Percentiles rank a stretch among this genome's conserved stretches.
Conservation (phyloP, 2,888 invertebrate genomes). For the Heliconius ismenius region DNA sequence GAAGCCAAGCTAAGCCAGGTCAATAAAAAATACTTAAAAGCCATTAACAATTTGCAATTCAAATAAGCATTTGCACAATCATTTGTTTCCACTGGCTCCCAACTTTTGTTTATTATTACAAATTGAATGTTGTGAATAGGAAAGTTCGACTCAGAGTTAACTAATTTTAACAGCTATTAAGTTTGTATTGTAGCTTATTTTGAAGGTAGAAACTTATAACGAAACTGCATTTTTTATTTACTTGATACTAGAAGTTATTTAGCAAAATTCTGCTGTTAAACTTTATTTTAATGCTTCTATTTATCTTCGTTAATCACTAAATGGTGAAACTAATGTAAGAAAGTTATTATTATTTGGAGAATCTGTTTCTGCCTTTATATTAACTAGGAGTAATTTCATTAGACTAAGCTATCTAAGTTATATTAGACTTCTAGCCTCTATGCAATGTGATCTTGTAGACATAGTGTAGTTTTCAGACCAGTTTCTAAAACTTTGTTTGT, state of each 20-base stretch:
- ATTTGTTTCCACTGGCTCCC: constrained; percentile 5
- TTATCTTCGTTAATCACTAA: background rate
- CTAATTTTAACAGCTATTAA: constrained; percentile 1
- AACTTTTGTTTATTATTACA: constrained; percentile 20
- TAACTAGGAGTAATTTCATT: constrained; percentile 24
- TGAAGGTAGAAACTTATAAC: constrained; percentile 9
- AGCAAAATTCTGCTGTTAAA: background rate
- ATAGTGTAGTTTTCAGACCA: constrained; percentile 57
- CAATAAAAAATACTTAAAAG: constrained; percentile 7
- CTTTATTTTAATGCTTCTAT: background rate
- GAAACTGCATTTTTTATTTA: background rate
- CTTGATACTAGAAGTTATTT: background rate
- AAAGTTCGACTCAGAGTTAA: constrained; percentile 9
- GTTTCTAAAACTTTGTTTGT: constrained; percentile 44
- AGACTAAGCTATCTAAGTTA: constrained; percentile 45
- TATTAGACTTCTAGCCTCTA: constrained; percentile 65
- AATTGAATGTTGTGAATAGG: constrained; percentile 11
- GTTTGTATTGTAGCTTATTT: constrained; percentile 13
- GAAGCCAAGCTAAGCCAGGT: background rate
- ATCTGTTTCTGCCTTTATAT: constrained; percentile 25
- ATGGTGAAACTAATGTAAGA: background rate
- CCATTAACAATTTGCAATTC: constrained; percentile 16
- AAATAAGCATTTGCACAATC: constrained; percentile 18
- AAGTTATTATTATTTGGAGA: background rate
- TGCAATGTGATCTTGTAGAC: constrained; percentile 77